phyloP scores from a whole-genome alignment of 2,888 invertebrate genomes.

The Ophioninae sp. region DNA sequence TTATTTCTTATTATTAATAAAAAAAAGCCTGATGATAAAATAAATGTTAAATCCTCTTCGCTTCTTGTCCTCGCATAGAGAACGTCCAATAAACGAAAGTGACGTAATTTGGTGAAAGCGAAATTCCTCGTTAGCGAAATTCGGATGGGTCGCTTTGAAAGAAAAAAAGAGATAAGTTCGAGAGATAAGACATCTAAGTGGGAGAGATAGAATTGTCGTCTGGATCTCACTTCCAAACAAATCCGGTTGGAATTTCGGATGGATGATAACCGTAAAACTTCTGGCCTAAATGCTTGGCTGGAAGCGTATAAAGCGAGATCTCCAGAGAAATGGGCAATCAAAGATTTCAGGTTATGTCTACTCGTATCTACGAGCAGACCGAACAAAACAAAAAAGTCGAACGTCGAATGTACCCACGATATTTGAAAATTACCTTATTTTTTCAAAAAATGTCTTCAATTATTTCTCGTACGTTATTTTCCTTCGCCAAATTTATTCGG shows the following conservation, averaged over 20 bases:
- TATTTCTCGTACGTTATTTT: too few relatives aligned
- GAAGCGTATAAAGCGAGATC: constrained; percentile 3
- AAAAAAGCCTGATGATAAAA: too few relatives aligned
- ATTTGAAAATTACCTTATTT: too few relatives aligned
- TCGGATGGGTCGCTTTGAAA: constrained; percentile 32
- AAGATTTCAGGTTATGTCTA: constrained; percentile 29
- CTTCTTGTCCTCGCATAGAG: constrained; percentile 8
- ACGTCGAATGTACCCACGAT: too few relatives aligned
- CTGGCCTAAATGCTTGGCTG: constrained; percentile 21
- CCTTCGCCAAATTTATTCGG: too few relatives aligned
- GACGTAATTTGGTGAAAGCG: constrained; percentile 32
- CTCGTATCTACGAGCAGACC: neutral
- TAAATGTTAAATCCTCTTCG: constrained; percentile 1
- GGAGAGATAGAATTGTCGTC: neutral
- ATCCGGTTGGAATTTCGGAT: constrained; percentile 19
- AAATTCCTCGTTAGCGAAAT: constrained; percentile 29
- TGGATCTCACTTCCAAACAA: neutral
- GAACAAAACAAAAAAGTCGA: too few relatives aligned
- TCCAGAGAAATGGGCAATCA: constrained; percentile 43
- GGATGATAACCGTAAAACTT: neutral
- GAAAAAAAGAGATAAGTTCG: constrained; percentile 8
- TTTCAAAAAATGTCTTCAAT: too few relatives aligned
- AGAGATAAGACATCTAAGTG: neutral
- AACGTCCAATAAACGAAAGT: constrained; percentile 28
- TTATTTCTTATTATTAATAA: too few relatives aligned